These are phyloP conservation scores for Pitta sordida DNA, from an alignment of 2,113 vertebrate genomes.

Conservation along the genomic window DNA sequence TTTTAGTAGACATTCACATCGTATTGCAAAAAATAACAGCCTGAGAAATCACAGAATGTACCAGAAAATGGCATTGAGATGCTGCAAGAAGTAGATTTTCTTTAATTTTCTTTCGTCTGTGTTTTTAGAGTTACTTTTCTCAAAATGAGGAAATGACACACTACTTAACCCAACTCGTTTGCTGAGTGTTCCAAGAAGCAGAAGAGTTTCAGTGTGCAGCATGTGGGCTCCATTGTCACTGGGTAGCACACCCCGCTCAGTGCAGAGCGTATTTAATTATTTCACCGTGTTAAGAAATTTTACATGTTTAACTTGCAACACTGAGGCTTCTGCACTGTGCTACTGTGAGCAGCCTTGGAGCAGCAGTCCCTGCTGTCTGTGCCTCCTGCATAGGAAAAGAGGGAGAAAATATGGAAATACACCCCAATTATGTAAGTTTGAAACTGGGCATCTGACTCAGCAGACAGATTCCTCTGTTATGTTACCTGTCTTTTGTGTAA, in stretches of 20 bases:
- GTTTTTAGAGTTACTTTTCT: background rate
- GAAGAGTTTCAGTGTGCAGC: background rate
- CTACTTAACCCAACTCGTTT: background rate
- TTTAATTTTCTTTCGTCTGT: background rate
- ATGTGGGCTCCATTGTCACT: background rate
- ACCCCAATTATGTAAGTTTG: constrained; percentile 12
- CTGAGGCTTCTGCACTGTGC: background rate
- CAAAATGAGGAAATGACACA: background rate
- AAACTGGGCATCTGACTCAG: background rate
- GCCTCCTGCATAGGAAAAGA: background rate
- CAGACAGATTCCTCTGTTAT: background rate
- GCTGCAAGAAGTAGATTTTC: background rate
- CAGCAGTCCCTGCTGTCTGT: background rate
- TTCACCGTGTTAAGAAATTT: background rate
- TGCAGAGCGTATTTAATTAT: background rate
- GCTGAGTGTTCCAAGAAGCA: background rate
- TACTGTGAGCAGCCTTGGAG: background rate
- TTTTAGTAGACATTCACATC: background rate
- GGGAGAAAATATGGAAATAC: background rate
- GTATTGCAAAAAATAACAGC: background rate
- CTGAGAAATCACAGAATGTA: background rate
- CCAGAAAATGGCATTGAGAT: background rate
- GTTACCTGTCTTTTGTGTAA: background rate
- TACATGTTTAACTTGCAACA: background rate
- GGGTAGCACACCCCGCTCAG: background rate